Evolutionary conservation across 1,140 invertebrate genomes (phyloP), one percentile per base, ranked within the genome.

Genomic region (Pseudomyrmex concolor): DNA sequence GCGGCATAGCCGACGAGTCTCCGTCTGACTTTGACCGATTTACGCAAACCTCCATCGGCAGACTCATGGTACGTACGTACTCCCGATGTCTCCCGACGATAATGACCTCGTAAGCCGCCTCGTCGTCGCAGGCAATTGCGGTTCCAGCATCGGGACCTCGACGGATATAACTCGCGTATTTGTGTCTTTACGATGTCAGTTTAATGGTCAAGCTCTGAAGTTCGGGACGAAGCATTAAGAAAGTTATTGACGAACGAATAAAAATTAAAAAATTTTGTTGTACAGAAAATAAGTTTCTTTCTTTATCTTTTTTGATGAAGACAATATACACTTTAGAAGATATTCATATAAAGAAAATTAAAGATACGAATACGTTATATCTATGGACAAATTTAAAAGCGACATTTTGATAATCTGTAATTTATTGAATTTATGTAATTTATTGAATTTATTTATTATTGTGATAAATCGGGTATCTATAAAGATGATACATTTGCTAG

Each of bases 1-100:
- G 70, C 84, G 83, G 86, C 85, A 90, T 90, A 87, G 88, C 68
- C 87, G 85, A 87, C 89, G 86, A 67, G 81, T 88, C 84, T 87
- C 19, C 59, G 76, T 10, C 74, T 93, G 93, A 94, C 93, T 94
- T 94, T 94, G 93, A 94, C 92, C 93, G 93, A 91, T 93, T 93
- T 93, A 89, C 91, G 84, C 81, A 84, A 90, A 91, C 85, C 83
- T 78, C 84, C 62, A 62, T 88, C 59, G 76, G 57, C 34, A 71
- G 73, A 59, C 57, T 64, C 54, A 87, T 84, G 74, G 59, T 64
- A 64, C 34, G 5, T 34, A 34, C 34, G 2, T 25, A 25, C 34
- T 5, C 34, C 15, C 54, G 60, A 22, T 64, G 12, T 50, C 72
- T 54, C n/a, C 0, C 76, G 22, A 78, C 80, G 86, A 87, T 84